Conservation (phyloP, 2,113 vertebrate species). For the Macaca mulatta region DNA sequence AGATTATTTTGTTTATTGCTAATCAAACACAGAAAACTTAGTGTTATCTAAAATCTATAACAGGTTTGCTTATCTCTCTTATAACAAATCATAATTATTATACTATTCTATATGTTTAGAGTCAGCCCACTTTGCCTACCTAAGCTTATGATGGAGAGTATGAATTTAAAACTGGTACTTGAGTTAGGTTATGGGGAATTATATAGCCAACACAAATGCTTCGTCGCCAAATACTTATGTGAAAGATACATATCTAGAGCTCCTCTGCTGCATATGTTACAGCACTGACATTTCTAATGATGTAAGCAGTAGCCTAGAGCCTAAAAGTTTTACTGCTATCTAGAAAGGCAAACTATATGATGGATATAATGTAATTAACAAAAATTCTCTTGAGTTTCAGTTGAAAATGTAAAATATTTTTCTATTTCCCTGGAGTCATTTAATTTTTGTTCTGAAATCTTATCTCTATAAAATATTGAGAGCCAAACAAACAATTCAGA, state of each 20-base stretch:
- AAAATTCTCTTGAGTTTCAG: constrained; percentile 17
- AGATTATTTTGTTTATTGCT: neutral
- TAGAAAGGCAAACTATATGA: neutral
- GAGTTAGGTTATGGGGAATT: constrained; percentile 28
- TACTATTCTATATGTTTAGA: neutral
- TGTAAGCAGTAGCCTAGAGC: neutral
- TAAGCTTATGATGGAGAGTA: neutral
- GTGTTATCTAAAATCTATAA: neutral
- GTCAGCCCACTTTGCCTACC: neutral
- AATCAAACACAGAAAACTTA: neutral
- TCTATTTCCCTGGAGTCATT: neutral
- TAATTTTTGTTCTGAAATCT: neutral
- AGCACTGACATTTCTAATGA: constrained; percentile 52
- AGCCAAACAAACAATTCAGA: constrained; percentile 55
- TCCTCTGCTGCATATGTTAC: constrained; percentile 42
- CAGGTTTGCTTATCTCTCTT: neutral
- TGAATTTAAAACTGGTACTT: neutral
- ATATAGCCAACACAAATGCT: neutral
- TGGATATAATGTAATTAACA: constrained; percentile 48
- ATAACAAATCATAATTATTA: neutral
- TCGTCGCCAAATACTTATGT: constrained; percentile 37
- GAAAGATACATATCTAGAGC: constrained; percentile 28
- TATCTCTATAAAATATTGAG: constrained; percentile 45
- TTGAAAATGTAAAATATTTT: constrained; percentile 41
- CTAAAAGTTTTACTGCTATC: neutral